These are phyloP conservation scores for Miniopterus natalensis DNA, from an alignment of 2,113 vertebrate genomes.

Conservation along the genomic window DNA sequence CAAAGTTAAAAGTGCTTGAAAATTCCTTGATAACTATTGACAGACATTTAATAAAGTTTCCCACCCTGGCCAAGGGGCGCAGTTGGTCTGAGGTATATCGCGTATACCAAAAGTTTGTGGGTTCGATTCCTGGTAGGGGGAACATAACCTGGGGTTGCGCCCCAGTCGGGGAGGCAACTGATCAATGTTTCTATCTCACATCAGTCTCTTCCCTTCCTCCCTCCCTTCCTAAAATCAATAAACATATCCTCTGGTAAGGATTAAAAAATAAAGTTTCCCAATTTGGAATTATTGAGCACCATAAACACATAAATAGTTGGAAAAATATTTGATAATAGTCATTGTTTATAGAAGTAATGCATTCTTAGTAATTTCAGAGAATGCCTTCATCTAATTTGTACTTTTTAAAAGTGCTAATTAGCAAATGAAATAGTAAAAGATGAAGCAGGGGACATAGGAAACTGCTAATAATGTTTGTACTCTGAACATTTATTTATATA, in stretches of 20 bases:
- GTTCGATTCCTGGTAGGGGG: not conserved
- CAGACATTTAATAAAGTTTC: not conserved
- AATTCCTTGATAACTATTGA: not conserved
- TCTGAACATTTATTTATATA: not conserved
- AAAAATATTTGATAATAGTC: not conserved
- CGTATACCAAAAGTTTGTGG: not conserved
- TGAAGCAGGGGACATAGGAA: not conserved
- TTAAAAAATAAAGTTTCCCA: not conserved
- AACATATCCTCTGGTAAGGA: not conserved
- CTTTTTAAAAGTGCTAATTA: not conserved
- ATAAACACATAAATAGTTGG: not conserved
- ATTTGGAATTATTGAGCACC: not conserved
- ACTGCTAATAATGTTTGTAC: not conserved
- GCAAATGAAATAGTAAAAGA: not conserved
- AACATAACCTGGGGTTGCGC: not conserved
- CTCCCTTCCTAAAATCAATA: not conserved
- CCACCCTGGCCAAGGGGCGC: not conserved
- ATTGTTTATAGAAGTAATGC: constrained; percentile 28
- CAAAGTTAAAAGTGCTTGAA: not conserved
- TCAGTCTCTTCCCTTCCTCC: not conserved
- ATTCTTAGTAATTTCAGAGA: not conserved
- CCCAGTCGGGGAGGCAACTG: not conserved
- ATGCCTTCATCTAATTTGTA: not conserved
- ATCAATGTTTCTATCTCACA: not conserved
- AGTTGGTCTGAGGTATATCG: not conserved